A percentile compares a stretch with the other conserved stretches of the same genome.
phyloP scores from a whole-genome alignment of 1,140 invertebrate species.

The Drosophila sproati region DNA sequence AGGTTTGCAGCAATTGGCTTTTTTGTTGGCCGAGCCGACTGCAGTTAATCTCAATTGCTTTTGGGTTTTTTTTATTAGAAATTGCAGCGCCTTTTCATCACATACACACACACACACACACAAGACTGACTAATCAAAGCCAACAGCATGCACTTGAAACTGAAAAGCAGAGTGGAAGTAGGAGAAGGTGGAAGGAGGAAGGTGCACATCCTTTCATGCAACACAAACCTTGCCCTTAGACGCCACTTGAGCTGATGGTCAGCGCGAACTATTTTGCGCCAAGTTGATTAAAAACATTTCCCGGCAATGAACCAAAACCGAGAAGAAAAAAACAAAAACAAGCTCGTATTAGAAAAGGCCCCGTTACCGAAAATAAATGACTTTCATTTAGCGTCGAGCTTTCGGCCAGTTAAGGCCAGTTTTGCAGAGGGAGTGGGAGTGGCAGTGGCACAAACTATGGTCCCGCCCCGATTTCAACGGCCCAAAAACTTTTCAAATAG shows the following conservation, averaged over 20 bases:
- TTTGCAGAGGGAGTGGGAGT: not conserved
- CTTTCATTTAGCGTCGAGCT: conserved; percentile 64
- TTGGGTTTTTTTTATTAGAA: conserved; percentile 37
- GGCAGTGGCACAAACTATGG: conserved; percentile 59
- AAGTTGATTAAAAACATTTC: conserved; percentile 75
- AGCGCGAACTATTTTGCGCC: conserved; percentile 61
- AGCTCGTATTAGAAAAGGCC: not conserved
- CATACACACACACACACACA: conserved; percentile 25
- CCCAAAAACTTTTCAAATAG: conserved; percentile 76
- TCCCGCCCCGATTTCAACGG: conserved; percentile 36
- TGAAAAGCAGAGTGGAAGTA: conserved; percentile 16
- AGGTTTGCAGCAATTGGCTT: conserved; percentile 1
- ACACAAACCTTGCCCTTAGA: conserved; percentile 49
- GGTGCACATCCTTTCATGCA: conserved; percentile 41
- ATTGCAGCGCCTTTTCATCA: conserved; percentile 39
- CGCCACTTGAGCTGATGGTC: conserved; percentile 53
- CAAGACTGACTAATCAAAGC: conserved; percentile 66
- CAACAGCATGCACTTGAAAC: conserved; percentile 54
- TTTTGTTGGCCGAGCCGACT: not conserved
- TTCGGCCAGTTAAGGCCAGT: not conserved
- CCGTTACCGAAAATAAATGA: conserved; percentile 65
- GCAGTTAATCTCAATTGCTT: conserved; percentile 52
- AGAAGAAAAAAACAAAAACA: conserved; percentile 25
- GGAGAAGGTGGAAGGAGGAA: not conserved
- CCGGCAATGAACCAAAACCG: conserved; percentile 54